Base-by-base conservation (phyloP, 2,888 invertebrate species). In the Caenorhabditis sp. region DNA sequence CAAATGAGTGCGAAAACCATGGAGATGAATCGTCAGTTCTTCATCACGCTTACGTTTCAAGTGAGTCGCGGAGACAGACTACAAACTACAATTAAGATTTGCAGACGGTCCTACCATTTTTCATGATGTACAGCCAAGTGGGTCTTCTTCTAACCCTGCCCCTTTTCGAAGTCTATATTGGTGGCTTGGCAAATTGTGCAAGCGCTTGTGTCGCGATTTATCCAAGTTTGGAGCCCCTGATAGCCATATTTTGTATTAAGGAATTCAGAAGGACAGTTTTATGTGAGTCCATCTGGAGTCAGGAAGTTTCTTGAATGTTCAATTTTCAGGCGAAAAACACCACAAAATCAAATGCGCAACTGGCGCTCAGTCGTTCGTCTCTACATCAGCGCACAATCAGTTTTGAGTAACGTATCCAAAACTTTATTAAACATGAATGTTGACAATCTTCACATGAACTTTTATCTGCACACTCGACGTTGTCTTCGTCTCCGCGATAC, bases 91-190 rank as follows among this genome's bases (percentile, higher is more conserved):
- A 44, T 44, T n/a, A 7, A 44, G 14, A 44, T 31, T 61, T 61
- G 12, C 72, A 79, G 79, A 79, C 79, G 1, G 22, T 72, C 8
- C 26, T 79, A 12, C 70, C 79, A 31, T 64, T 79, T 28, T 26
- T 79, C 22, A 70, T 56, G 47, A 70, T 79, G 70, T 79, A 79
- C 49, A 64, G 44, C 28, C 79, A 63, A 6, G 79, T 79, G 5
- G 79, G 79, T 1, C 22, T 72, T 0, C 26, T 79, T 1, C 24
- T 79, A 2, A 28, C 44, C 28, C 31, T 79, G 4, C 79, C 79
- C 2, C n/a, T 79, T 4, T 79, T 79, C n/a, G 72, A 72, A 19
- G 26, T 79, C 4, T 22, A 28, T n/a, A 35, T 72, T 14, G 79
- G 64, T 6, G 10, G 31, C 8, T 14, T 38, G 10, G 72, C 64